These are phyloP conservation scores for Tiliacea aurago DNA, from an alignment of 2,888 invertebrate species.

Conservation along the genomic window DNA sequence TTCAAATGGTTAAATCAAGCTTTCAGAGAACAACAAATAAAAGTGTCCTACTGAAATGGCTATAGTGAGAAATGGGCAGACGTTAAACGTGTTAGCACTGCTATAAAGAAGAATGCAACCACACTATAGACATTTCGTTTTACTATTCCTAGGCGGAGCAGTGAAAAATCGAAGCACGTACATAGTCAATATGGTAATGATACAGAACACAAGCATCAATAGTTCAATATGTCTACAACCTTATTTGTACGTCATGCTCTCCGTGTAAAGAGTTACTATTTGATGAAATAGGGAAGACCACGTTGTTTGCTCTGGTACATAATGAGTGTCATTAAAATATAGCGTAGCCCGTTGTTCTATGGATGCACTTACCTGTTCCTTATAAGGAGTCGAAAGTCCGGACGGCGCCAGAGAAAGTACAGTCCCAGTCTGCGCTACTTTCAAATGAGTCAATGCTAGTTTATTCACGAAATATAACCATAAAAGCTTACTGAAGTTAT, in stretches of 20 bases:
- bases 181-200: conserved; percentile 43
- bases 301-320: conserved; percentile 48
- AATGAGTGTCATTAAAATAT: conserved; percentile 64
- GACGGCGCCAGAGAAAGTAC: conserved; percentile 64
- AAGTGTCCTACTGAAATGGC: conserved; percentile 76
- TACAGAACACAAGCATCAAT: conserved; percentile 36
- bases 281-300: conserved; percentile 44
- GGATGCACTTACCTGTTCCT: conserved; percentile 57
- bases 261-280: conserved; percentile 34
- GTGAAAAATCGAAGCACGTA: conserved; percentile 42
- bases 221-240: conserved; percentile 39
- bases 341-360: conserved; percentile 53
- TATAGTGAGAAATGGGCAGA: conserved; percentile 74
- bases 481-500: conserved; percentile 55
- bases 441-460: conserved; percentile 54
- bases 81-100: conserved; percentile 76
- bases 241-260: conserved; percentile 48
- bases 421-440: conserved; percentile 52
- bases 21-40: conserved; percentile 76
- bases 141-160: conserved; percentile 40
- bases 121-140: conserved; percentile 58
- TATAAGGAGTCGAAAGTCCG: conserved; percentile 64
- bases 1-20: conserved; percentile 75
- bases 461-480: conserved; percentile 53
- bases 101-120: conserved; percentile 74